Base-by-base conservation (phyloP, 2,113 vertebrate genomes). In the Saimiri boliviensis region DNA sequence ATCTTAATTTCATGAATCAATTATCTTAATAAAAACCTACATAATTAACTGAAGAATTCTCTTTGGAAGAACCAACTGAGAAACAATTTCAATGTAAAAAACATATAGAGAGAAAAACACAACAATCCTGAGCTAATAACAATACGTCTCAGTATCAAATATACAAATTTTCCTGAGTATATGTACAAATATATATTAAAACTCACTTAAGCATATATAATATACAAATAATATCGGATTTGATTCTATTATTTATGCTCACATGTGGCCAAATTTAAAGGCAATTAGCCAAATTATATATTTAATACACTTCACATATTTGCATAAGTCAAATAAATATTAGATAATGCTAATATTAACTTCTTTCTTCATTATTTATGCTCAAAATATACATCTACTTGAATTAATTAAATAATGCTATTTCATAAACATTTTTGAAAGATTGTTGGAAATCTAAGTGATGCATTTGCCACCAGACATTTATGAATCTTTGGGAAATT, bases 1-100 rank as follows among this genome's bases (percentile, higher is more conserved):
- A 93, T 97, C 91, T 94, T 96, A 79, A 94, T 94, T 94, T 97
- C 73, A 96, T 94, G 82, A 98, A 79, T 93, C 92, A 92, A 93
- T 97, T 97, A 85, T 90, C 96, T 92, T 95, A 97, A 97, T 95
- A 97, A 94, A 96, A 93, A 89, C 49, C 54, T 91, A 79, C 37
- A 71, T 94, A 94, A 96, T 97, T 92, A 96, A 89, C 80, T 86
- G 49, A 90, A 71, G 49, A 95, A 87, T 93, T 93, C 40, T 90
- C 71, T 94, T 95, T 92, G 74, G 86, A 93, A 95, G 77, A 95
- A 42, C 1, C 68, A 77, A 89, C 35, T 90, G 84, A 94, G 45
- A 89, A 93, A 89, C 83, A 2, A 84, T 85, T 97, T 96, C 6
- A 94, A 63, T 68, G 20, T 63, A 49, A 83, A 21, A 20, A 81